Evolutionary conservation across 2,797 vertebrate species (phyloP).

Genomic region (Acanthurus lineatus): DNA sequence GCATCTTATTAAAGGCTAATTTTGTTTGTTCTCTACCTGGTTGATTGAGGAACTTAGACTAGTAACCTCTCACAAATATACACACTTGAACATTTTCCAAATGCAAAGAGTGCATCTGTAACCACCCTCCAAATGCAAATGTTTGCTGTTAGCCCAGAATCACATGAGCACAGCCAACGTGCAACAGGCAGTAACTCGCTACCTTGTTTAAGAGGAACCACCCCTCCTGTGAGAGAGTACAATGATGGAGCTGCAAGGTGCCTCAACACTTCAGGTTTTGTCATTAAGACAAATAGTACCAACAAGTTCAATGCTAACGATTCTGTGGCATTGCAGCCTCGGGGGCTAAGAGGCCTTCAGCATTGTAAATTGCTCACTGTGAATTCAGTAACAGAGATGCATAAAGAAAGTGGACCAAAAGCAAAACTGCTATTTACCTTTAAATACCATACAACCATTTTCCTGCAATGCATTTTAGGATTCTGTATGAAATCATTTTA

Average conservation of each 20-base stretch:
- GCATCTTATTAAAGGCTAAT: background rate
- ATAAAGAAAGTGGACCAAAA: conserved; percentile 20
- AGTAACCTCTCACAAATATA: too few species aligned
- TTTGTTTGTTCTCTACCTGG: background rate
- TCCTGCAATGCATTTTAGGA: background rate
- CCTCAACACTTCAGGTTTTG: conserved; percentile 68
- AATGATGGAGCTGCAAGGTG: conserved; percentile 27
- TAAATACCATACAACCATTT: conserved; percentile 4
- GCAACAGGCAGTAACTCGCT: conserved; percentile 58
- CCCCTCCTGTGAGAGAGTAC: conserved; percentile 22
- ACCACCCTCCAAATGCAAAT: background rate
- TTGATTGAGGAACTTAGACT: too few species aligned
- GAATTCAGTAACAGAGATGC: background rate
- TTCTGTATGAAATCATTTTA: conserved; percentile 9
- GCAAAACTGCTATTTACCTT: conserved; percentile 19
- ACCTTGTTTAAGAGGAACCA: conserved; percentile 60
- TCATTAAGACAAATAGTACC: conserved; percentile 79
- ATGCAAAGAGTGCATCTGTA: background rate
- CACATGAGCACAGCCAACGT: conserved; percentile 45
- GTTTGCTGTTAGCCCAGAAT: background rate
- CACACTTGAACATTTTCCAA: background rate
- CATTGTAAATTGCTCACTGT: conserved; percentile 39
- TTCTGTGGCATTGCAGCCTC: conserved; percentile 57
- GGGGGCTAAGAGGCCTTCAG: conserved; percentile 46
- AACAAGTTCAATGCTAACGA: conserved; percentile 63